Evolutionary conservation across 1,140 invertebrate genomes (phyloP).

Genomic region (Ostrea denselamellosa): DNA sequence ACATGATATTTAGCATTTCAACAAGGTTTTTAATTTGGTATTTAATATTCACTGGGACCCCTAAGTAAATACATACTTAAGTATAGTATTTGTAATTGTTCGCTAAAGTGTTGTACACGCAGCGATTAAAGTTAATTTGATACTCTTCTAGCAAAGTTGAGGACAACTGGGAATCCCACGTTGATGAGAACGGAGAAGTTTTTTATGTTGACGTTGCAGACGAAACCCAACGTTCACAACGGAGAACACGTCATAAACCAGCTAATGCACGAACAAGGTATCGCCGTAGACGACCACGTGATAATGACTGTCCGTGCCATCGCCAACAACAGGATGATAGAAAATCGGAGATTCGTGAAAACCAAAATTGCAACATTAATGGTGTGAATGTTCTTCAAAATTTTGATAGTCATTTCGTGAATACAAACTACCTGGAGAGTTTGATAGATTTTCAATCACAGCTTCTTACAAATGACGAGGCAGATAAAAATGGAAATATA

Average conservation of each 20-base stretch:
- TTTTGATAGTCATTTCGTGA: not conserved
- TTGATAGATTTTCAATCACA: slow-evolving; percentile 21
- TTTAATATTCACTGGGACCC: not conserved
- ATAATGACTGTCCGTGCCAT: not conserved
- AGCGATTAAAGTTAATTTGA: slow-evolving; percentile 30
- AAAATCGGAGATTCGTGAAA: not conserved
- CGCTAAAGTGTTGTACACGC: not conserved
- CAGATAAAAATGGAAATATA: not conserved
- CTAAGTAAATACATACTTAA: slow-evolving; percentile 29
- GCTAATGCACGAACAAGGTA: not conserved
- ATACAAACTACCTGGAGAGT: slow-evolving; percentile 21
- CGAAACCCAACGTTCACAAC: not conserved
- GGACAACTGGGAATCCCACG: slow-evolving; percentile 29
- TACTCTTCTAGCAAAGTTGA: slow-evolving; percentile 39
- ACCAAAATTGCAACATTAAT: not conserved
- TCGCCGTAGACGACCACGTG: not conserved
- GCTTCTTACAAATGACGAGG: not conserved
- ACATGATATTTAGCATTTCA: not conserved
- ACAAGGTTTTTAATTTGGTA: not conserved
- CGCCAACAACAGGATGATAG: not conserved
- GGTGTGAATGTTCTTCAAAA: not conserved
- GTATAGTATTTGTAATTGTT: not conserved
- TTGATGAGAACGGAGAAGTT: slow-evolving; percentile 30
- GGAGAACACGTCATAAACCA: not conserved
- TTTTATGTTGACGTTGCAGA: slow-evolving; percentile 38